Evolutionary conservation across 35 echinoderm and acorn worm species (phyloP).

Genomic region (Holothuria glaberrima): DNA sequence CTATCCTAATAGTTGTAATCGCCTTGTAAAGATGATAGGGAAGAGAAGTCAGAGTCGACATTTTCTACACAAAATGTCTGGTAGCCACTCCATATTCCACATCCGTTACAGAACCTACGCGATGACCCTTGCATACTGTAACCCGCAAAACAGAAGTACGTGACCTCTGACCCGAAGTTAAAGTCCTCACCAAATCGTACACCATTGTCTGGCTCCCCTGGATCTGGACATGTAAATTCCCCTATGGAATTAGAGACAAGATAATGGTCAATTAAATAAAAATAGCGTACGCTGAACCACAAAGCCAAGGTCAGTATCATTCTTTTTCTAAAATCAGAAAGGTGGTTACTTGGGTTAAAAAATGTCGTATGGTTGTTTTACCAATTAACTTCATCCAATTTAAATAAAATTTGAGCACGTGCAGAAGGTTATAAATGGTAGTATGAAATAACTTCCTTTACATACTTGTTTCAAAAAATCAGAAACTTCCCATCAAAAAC

Average conservation of each 20-base stretch:
- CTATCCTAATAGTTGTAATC: slow-evolving; percentile 9
- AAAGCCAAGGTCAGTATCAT: too few species aligned
- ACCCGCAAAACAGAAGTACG: slow-evolving; percentile 62
- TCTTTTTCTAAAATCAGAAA: too few species aligned
- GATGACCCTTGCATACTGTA: slow-evolving; percentile 39
- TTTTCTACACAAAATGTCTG: slow-evolving; percentile 57
- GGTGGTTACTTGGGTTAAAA: too few species aligned
- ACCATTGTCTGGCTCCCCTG: slow-evolving; percentile 66
- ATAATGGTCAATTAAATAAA: background rate
- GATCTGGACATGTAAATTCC: slow-evolving; percentile 58
- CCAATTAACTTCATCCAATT: too few species aligned
- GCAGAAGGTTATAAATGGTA: too few species aligned
- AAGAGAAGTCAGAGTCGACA: slow-evolving; percentile 45
- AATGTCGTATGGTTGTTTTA: too few species aligned
- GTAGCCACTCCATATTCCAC: slow-evolving; percentile 75
- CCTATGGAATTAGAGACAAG: background rate
- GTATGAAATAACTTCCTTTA: too few species aligned
- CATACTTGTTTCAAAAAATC: too few species aligned
- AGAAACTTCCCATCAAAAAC: too few species aligned
- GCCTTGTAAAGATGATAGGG: slow-evolving; percentile 28
- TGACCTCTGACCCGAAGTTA: slow-evolving; percentile 51
- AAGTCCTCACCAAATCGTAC: slow-evolving; percentile 57
- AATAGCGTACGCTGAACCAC: too few species aligned
- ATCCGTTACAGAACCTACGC: slow-evolving; percentile 61
- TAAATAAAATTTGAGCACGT: too few species aligned